Base-by-base conservation (phyloP, 2,797 vertebrate species). In the Leptatherina wallacei region DNA sequence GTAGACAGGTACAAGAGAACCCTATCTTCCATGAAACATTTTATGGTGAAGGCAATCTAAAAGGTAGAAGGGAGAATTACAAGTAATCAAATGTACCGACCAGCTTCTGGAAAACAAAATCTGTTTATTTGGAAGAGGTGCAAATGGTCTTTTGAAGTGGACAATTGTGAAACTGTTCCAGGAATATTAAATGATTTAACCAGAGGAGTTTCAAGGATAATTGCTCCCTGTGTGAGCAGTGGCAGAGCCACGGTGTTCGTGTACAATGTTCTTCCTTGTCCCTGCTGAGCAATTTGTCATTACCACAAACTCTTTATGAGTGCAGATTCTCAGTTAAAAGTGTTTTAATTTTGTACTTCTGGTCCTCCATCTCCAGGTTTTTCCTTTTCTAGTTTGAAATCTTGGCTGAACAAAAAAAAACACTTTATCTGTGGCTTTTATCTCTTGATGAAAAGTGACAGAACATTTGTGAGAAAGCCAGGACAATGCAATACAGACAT, bases 141-240 rank as follows among this genome's bases (percentile, higher is more conserved):
- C 75, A 75, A 69, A 20, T 58, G 13, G 49, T 27, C 11, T 24
- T 52, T 52, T 52, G 49, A 27, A 52, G 49, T 42, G 61, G 69
- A 85, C 73, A 88, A 78, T 83, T 88, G 71, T 88, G 77, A 88
- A 89, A 55, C 61, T 44, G 18, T 76, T 90, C 88, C 83, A 90
- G 78, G 62, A 91, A 87, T 73, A 82, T 77, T 74, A 71, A 84
- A 52, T 52, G 27, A 24, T 24, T 22, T 52, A 52, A 80, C 80
- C 75, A 60, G 68, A 52, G 68, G 57, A 85, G 69, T 82, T 77
- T 85, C 36, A 69, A 81, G 77, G 78, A 81, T 89, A 92, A 91
- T 91, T 89, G 73, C 82, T 89, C 79, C 85, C 82, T 58, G 30
- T 83, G 81, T 83, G 84, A 85, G 49, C 22, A 13, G 82, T 7